Percentiles rank a stretch among this genome's conserved stretches.
Evolutionary conservation across 2,888 invertebrate genomes (phyloP).

Genomic region (Anodontia alba): DNA sequence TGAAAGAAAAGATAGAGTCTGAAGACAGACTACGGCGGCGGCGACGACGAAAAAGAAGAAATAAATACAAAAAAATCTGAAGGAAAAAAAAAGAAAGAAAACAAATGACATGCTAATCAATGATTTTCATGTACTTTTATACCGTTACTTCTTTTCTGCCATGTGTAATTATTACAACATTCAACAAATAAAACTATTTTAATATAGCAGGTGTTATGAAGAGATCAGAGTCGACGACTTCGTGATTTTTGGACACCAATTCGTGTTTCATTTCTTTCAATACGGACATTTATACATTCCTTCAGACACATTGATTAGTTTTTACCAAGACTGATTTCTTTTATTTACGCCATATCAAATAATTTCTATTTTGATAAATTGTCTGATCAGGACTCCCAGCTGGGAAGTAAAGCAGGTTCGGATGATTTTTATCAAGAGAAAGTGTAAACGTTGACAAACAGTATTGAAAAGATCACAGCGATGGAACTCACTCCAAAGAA

Average conservation of each 20-base stretch:
- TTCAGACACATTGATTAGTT: not conserved
- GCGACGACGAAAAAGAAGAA: no score
- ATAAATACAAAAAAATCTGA: no score
- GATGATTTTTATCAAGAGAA: not conserved
- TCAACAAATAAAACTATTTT: not conserved
- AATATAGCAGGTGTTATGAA: constrained; percentile 9
- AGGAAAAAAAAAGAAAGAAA: no score
- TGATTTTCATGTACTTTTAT: no score
- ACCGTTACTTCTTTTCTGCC: no score
- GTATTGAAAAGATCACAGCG: not conserved
- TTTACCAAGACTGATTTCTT: not conserved
- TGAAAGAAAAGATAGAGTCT: no score
- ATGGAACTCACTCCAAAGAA: not conserved
- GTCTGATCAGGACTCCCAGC: constrained; percentile 17
- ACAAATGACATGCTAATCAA: no score
- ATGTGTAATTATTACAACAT: no score
- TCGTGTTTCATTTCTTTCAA: not conserved
- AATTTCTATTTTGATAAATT: constrained; percentile 23
- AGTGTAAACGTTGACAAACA: not conserved
- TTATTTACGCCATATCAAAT: not conserved
- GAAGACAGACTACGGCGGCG: no score
- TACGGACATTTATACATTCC: not conserved
- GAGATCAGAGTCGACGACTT: not conserved
- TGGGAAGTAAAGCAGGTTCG: constrained; percentile 16
- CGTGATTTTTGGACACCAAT: not conserved